Evolutionary conservation across 1,140 invertebrate species (phyloP).

Genomic region (Zaprionus lachaisei): DNA sequence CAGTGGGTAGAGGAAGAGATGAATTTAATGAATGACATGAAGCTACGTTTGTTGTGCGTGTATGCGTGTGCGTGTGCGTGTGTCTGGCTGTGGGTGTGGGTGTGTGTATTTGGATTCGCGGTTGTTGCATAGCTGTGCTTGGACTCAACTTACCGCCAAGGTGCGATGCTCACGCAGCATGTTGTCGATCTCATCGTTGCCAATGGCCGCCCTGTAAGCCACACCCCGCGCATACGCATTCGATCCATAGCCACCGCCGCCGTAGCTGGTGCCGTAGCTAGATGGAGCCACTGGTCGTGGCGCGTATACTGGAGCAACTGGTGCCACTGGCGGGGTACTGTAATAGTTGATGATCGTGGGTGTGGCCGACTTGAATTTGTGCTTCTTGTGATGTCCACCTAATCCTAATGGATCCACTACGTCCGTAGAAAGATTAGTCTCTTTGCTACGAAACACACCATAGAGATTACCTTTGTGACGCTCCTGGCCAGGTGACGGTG

Average conservation of each 20-base stretch:
- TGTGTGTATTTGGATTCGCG: constrained; percentile 6
- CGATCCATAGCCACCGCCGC: constrained; percentile 33
- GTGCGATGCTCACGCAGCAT: constrained; percentile 71
- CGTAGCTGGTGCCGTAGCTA: constrained; percentile 60
- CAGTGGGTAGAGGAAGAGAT: constrained; percentile 10
- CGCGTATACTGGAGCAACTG: not conserved
- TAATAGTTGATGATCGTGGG: constrained; percentile 69
- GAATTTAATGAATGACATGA: constrained; percentile 36
- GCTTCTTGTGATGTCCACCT: constrained; percentile 61
- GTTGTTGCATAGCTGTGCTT: not conserved
- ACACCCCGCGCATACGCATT: constrained; percentile 35
- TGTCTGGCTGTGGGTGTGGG: constrained; percentile 17
- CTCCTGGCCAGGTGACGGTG: constrained; percentile 46
- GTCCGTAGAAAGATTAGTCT: constrained; percentile 35
- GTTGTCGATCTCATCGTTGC: constrained; percentile 72
- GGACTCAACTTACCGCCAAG: constrained; percentile 62
- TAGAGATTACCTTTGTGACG: constrained; percentile 82
- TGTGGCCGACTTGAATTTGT: constrained; percentile 20
- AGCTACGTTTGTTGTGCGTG: constrained; percentile 21
- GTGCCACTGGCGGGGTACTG: not conserved
- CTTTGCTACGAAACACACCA: constrained; percentile 61
- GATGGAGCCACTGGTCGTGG: not conserved
- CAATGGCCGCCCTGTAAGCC: constrained; percentile 67
- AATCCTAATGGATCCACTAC: constrained; percentile 54
- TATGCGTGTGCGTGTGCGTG: constrained; percentile 19